Evolutionary conservation across 2,797 vertebrate species (phyloP), one percentile per base, ranked within the genome.

Genomic region (Sebastes vulpes): DNA sequence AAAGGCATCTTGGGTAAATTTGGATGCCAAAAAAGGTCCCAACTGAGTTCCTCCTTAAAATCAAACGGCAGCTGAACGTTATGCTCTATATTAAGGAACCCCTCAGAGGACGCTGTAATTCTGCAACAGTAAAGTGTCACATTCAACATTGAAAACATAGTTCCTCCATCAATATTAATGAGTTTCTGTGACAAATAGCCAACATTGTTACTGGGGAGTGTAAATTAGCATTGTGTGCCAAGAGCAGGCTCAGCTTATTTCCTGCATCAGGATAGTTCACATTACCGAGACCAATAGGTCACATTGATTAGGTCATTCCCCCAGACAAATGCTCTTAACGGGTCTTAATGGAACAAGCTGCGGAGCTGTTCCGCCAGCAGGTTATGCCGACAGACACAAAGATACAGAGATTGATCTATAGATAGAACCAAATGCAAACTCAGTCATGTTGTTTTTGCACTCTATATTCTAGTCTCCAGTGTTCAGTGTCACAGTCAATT

Each of bases 221-320:
- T 60, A 63, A 78, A 89, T 74, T 53, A 57, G 35, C 38, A 4
- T 1, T 2, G 35, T 53, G 71, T 79, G 32, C 73, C 68, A 86
- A 32, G n/a, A 88, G 81, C 73, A 46, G 64, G 4, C 48, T 87
- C 84, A 83, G 89, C 85, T 79, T 58, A 58, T 81, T 91, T 75
- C 53, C 83, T 80, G 78, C 79, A 83, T 81, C 60, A 66, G 83
- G 68, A 79, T 52, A 63, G 75, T 85, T 91, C 64, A 76, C 74
- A 90, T 85, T 82, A 87, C 60, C 6, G 4, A 71, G 60, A 80
- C 77, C 89, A 85, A 86, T 83, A 89, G 88, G 85, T 81, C 75
- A 59, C 75, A 90, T 83, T 81, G 91, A 92, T 85, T 21, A 46
- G 85, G 79, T 82, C 82, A 77, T 25, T 74, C 54, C 21, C 53